phyloP scores from a whole-genome alignment of 2,113 vertebrate genomes.

The Lota lota region DNA sequence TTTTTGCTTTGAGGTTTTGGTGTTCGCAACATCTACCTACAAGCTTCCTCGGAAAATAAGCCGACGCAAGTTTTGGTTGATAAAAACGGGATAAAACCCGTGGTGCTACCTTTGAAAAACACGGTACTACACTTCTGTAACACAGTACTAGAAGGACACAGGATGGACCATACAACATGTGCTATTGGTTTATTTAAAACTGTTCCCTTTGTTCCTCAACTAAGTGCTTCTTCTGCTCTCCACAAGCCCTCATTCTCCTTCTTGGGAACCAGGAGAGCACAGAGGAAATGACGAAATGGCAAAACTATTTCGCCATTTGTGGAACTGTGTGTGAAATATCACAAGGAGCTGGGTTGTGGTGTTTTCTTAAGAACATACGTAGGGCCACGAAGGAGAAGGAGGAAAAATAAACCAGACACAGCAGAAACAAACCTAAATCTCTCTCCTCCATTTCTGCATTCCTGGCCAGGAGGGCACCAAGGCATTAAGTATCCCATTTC shows the following conservation, averaged over 20 bases:
- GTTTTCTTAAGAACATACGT: slow-evolving; percentile 17
- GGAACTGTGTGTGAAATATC: slow-evolving; percentile 44
- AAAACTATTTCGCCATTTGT: slow-evolving; percentile 70
- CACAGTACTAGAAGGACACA: too few species aligned
- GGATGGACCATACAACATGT: too few species aligned
- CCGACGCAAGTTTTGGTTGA: too few species aligned
- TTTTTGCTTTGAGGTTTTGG: too few species aligned
- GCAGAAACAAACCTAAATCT: slow-evolving; percentile 49
- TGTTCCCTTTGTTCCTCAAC: too few species aligned
- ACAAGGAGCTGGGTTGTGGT: slow-evolving; percentile 30
- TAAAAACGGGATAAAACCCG: too few species aligned
- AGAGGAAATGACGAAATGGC: slow-evolving; percentile 63
- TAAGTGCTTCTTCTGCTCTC: neutral
- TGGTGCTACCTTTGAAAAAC: too few species aligned
- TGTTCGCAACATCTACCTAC: too few species aligned
- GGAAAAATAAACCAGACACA: slow-evolving; percentile 44
- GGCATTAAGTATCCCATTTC: slow-evolving; percentile 41
- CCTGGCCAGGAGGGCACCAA: slow-evolving; percentile 20
- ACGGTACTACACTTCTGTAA: too few species aligned
- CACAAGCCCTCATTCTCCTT: slow-evolving; percentile 6
- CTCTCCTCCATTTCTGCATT: slow-evolving; percentile 44
- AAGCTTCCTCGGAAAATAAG: too few species aligned
- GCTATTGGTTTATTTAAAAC: too few species aligned
- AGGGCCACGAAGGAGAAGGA: neutral
- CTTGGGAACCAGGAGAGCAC: slow-evolving; percentile 19